phyloP scores from a whole-genome alignment of 2,113 vertebrate species.

The Muntiacus reevesi region DNA sequence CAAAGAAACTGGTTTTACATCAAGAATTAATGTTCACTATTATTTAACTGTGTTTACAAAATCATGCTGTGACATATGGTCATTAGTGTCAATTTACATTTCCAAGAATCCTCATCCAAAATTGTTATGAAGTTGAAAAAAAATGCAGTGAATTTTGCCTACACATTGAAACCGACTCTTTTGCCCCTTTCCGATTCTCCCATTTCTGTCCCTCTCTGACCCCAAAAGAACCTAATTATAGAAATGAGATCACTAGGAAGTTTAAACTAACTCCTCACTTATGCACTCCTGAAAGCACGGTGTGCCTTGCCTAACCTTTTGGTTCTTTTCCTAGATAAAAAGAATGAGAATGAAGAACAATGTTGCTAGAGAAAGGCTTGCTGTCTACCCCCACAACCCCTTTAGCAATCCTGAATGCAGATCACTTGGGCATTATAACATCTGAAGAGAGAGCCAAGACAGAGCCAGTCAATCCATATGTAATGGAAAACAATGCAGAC shows the following conservation, averaged over 20 bases:
- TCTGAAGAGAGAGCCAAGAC: background rate
- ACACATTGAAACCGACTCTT: background rate
- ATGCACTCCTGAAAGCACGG: background rate
- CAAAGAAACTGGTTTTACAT: background rate
- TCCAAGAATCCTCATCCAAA: background rate
- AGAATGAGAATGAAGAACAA: background rate
- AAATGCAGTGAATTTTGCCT: background rate
- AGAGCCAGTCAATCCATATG: background rate
- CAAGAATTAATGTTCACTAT: background rate
- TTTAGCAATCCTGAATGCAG: background rate
- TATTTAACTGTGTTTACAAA: constrained; percentile 24
- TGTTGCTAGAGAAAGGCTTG: background rate
- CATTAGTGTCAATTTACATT: background rate
- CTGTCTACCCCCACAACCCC: background rate
- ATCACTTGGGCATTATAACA: background rate
- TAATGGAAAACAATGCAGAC: background rate
- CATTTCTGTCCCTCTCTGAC: background rate
- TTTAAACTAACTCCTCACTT: background rate
- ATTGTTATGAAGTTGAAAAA: background rate
- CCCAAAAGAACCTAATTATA: background rate
- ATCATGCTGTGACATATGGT: background rate
- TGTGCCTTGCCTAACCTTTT: background rate
- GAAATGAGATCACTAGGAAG: background rate
- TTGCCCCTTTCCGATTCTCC: background rate
- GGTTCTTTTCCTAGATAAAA: background rate